Conservation (phyloP, 1,140 invertebrate species). For the Heliconius nattereri region DNA sequence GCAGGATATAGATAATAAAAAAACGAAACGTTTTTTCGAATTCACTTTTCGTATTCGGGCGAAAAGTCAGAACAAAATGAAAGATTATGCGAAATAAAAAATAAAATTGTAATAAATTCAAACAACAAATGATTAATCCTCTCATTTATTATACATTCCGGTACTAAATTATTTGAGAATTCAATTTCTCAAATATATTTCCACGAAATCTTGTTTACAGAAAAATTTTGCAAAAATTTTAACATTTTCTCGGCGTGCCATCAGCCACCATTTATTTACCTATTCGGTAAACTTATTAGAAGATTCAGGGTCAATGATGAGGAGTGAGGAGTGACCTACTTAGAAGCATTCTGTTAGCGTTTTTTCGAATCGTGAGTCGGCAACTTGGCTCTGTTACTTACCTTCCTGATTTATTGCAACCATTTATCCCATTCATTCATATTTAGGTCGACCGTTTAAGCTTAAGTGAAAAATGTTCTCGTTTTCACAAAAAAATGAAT, state of each 20-base stretch:
- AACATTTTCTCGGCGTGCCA: slow-evolving; percentile 1
- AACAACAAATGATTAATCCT: neutral
- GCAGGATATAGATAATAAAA: no score
- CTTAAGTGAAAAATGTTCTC: slow-evolving; percentile 16
- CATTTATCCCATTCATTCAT: slow-evolving; percentile 62
- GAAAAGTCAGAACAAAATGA: no score
- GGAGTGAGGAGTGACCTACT: slow-evolving; percentile 16
- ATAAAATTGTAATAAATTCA: neutral
- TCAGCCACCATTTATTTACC: neutral
- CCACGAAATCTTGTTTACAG: neutral
- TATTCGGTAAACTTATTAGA: slow-evolving; percentile 7
- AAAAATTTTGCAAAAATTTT: neutral
- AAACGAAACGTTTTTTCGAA: no score
- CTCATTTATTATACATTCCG: neutral
- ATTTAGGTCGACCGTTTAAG: slow-evolving; percentile 21
- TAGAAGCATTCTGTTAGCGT: slow-evolving; percentile 14
- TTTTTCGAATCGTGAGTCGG: slow-evolving; percentile 21
- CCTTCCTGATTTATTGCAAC: slow-evolving; percentile 64
- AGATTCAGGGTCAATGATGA: neutral
- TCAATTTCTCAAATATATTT: neutral
- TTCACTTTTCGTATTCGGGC: no score
- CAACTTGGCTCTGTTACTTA: slow-evolving; percentile 42
- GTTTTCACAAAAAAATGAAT: neutral
- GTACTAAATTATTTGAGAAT: neutral
- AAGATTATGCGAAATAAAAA: no score